phyloP scores from a whole-genome alignment of 2,113 vertebrate species.

The Colinus virginianus region DNA sequence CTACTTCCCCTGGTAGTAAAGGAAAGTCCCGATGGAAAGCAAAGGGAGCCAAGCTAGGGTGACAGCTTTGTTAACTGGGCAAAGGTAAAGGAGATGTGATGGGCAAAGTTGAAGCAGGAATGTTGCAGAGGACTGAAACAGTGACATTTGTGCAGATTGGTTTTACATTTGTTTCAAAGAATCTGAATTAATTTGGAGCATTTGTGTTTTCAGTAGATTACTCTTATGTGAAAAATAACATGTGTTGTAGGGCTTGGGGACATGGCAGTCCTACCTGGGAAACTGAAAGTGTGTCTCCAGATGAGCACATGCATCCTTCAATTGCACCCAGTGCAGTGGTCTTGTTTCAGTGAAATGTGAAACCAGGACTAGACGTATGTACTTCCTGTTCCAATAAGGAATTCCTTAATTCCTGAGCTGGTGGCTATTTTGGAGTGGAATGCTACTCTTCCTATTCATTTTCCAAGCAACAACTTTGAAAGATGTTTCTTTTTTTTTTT shows the following conservation, averaged over 20 bases:
- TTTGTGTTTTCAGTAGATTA: not conserved
- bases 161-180: not conserved
- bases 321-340: not conserved
- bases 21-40: not conserved
- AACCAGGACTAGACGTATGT: not conserved
- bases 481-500: not conserved
- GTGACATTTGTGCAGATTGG: not conserved
- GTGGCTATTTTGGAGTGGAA: not conserved
- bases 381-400: not conserved
- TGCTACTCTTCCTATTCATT: not conserved
- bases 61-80: not conserved
- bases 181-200: not conserved
- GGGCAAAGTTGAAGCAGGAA: not conserved
- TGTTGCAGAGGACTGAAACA: rapidly evolving
- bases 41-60: not conserved
- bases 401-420: rapidly evolving
- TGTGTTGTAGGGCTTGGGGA: not conserved
- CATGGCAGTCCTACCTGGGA: rapidly evolving
- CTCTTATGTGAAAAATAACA: not conserved
- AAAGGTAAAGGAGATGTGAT: not conserved
- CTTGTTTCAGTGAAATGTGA: rapidly evolving
- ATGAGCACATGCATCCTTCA: not conserved
- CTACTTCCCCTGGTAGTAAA: rapidly evolving
- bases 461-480: not conserved
- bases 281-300: rapidly evolving